A percentile compares a stretch with the other conserved stretches of the same genome.
These are phyloP conservation scores for Chrysina gloriosa DNA, from an alignment of 2,888 invertebrate species.

Conservation along the genomic window DNA sequence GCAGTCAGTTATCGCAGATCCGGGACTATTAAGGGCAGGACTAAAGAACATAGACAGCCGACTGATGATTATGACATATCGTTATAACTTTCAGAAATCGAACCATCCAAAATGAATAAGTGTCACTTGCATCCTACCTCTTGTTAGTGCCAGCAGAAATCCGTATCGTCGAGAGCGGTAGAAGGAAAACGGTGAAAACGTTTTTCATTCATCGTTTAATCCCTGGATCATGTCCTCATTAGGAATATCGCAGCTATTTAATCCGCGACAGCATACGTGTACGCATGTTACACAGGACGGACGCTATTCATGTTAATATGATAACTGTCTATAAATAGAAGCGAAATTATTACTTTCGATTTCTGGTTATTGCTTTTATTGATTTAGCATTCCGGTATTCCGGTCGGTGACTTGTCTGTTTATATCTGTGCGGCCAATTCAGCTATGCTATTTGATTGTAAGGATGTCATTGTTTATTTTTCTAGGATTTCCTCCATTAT, in stretches of 20 bases:
- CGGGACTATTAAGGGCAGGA: background rate
- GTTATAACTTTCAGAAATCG: conserved; percentile 9
- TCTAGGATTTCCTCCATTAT: too few relatives aligned
- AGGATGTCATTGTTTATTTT: too few relatives aligned
- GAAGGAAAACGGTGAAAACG: conserved; percentile 22
- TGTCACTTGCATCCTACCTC: conserved; percentile 27
- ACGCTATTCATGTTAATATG: background rate
- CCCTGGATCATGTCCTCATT: background rate
- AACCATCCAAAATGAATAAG: conserved; percentile 29
- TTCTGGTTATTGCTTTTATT: conserved; percentile 28
- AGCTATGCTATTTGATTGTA: too few relatives aligned
- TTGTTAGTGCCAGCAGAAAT: conserved; percentile 6
- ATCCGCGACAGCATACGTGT: background rate
- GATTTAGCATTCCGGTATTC: conserved; percentile 3
- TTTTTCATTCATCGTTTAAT: background rate
- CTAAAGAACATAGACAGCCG: background rate
- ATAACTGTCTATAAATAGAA: conserved; percentile 8
- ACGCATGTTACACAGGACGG: background rate
- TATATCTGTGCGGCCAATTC: background rate
- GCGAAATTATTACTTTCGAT: conserved; percentile 29
- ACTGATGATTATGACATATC: background rate
- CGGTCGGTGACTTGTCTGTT: conserved; percentile 23
- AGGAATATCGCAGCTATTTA: conserved; percentile 3
- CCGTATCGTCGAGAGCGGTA: background rate
- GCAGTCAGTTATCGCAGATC: too few relatives aligned